A percentile compares a stretch with the other conserved stretches of the same genome.
phyloP scores from a whole-genome alignment of 2,797 vertebrate genomes.

The Megalops cyprinoides region DNA sequence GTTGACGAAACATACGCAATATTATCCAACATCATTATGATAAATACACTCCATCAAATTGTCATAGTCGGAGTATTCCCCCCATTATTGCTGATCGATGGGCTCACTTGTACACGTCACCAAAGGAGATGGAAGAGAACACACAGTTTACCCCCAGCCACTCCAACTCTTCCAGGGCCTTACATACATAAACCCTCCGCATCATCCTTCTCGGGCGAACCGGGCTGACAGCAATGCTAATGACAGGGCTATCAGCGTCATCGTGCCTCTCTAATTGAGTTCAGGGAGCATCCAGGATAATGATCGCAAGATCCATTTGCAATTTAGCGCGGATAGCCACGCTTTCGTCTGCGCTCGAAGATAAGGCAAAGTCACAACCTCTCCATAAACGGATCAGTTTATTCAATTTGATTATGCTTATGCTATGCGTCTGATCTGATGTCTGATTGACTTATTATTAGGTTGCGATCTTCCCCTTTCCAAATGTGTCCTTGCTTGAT shows the following conservation, averaged over 20 bases:
- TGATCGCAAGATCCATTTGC: slow-evolving; percentile 66
- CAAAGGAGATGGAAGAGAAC: slow-evolving; percentile 22
- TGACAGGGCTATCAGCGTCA: slow-evolving; percentile 67
- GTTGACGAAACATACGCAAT: slow-evolving; percentile 38
- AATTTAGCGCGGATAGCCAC: slow-evolving; percentile 60
- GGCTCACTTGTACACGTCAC: slow-evolving; percentile 32
- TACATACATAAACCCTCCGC: slow-evolving; percentile 36
- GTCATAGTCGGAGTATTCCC: slow-evolving; percentile 56
- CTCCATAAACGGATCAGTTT: slow-evolving; percentile 56
- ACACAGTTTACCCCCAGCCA: slow-evolving; percentile 26
- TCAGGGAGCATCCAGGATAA: slow-evolving; percentile 71
- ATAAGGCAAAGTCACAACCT: slow-evolving; percentile 70
- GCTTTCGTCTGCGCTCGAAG: slow-evolving; percentile 53
- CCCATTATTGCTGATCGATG: slow-evolving; percentile 60
- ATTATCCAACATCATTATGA: slow-evolving; percentile 52
- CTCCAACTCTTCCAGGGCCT: slow-evolving; percentile 28
- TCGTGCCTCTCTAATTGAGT: slow-evolving; percentile 77
- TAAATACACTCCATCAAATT: slow-evolving; percentile 58
- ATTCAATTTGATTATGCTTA: slow-evolving; percentile 61
- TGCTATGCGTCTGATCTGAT: slow-evolving; percentile 57
- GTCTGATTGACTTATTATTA: slow-evolving; percentile 44
- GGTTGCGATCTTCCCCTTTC: not conserved
- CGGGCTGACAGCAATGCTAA: slow-evolving; percentile 62
- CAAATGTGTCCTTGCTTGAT: not conserved
- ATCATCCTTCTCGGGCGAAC: slow-evolving; percentile 36